Evolutionary conservation across 2,113 vertebrate species (phyloP).

Genomic region (Oreamnos americanus): DNA sequence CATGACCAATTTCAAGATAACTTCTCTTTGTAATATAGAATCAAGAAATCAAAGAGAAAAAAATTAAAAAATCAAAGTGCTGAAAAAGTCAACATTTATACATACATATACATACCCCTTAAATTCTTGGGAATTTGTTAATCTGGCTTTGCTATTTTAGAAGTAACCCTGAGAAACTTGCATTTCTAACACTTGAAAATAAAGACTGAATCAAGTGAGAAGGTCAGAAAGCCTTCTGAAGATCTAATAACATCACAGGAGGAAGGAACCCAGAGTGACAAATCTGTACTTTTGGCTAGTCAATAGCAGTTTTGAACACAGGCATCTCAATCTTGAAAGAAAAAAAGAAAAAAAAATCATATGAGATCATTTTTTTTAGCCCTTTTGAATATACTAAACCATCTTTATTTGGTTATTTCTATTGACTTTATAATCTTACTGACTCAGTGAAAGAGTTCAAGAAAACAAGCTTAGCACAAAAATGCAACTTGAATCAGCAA

Average conservation of each 20-base stretch:
- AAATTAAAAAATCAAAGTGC: neutral
- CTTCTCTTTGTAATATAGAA: neutral
- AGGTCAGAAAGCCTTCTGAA: neutral
- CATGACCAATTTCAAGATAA: neutral
- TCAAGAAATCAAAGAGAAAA: neutral
- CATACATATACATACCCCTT: neutral
- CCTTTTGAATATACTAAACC: conserved; percentile 30
- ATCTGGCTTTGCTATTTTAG: neutral
- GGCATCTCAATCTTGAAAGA: neutral
- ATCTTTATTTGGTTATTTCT: conserved; percentile 56
- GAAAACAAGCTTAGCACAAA: conserved; percentile 56
- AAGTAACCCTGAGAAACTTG: neutral
- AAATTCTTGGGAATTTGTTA: neutral
- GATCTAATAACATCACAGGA: neutral
- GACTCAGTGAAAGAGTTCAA: conserved; percentile 56
- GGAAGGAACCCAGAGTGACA: neutral
- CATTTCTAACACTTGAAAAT: neutral
- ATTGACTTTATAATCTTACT: conserved; percentile 57
- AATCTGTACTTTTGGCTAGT: neutral
- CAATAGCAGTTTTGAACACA: neutral
- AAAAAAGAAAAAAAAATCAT: neutral
- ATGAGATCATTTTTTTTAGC: neutral
- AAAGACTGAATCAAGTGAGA: neutral
- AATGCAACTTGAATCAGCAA: conserved; percentile 56
- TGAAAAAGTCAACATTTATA: neutral